Evolutionary conservation across 2,113 vertebrate genomes (phyloP), one percentile per base, ranked within the genome.

Genomic region (Perognathus longimembris): DNA sequence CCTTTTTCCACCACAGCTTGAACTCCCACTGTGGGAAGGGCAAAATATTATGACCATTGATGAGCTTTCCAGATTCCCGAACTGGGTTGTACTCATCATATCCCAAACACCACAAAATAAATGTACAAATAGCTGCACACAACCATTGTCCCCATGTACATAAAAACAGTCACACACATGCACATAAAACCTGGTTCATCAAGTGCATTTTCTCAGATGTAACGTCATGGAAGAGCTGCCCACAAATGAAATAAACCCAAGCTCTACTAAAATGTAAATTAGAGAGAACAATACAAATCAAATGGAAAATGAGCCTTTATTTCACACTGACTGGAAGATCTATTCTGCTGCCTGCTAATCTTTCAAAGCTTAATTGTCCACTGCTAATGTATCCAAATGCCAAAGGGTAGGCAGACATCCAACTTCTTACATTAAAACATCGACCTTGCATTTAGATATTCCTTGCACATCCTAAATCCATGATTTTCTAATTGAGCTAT

Each of bases 281-380:
- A 84, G 76, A 77, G 91, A 82, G 28, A 69, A 66, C 38, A 66
- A 11, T 42, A 36, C 24, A 66, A 74, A 86, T 85, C 57, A 78
- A 84, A 87, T 76, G 77, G 45, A 76, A 94, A 89, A 85, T 69
- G 63, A 45, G 34, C 38, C 69, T 87, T 79, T 76, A 63, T 73
- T 70, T 57, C 20, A 89, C 3, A 6, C 4, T 63, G 64, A 45
- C 61, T 34, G 15, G 66, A 74, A 70, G 59, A 88, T n/a, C 22
- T 71, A 20, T 70, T 89, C 26, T 57, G 34, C 38, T 40, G 71
- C 2, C 7, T 40, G 32, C 40, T 22, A 71, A 26, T 45, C n/a
- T 45, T 91, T 86, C 50, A 82, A 92, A 92, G 42, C 24, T 83
- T 94, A 88, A 83, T 30, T 63, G 63, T 34, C 34, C 34, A 42